These are phyloP conservation scores for Psophia crepitans DNA, from an alignment of 2,113 vertebrate species.

Conservation along the genomic window DNA sequence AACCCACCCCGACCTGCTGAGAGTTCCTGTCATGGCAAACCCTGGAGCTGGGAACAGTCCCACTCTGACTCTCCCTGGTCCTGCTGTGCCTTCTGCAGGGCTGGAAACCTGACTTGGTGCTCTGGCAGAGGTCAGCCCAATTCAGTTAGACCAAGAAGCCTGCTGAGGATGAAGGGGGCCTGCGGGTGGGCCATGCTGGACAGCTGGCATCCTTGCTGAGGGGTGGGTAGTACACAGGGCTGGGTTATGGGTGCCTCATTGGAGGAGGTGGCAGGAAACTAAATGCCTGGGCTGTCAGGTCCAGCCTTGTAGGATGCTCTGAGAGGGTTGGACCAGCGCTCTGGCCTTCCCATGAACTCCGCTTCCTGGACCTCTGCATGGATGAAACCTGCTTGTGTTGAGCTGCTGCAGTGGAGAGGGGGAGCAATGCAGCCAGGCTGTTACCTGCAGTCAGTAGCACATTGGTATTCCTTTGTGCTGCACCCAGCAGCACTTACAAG, in stretches of 20 bases:
- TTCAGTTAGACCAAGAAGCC: not conserved
- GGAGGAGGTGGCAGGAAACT: not conserved
- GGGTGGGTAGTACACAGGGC: not conserved
- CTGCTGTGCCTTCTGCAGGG: not conserved
- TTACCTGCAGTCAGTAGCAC: not conserved
- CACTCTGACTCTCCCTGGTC: not conserved
- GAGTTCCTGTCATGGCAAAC: not conserved
- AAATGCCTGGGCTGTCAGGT: not conserved
- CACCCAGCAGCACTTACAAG: not conserved
- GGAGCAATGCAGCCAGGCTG: not conserved
- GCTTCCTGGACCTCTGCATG: not conserved
- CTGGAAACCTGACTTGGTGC: not conserved
- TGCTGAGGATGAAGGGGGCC: not conserved
- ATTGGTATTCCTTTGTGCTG: not conserved
- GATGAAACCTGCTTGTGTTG: not conserved
- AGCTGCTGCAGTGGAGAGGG: not conserved
- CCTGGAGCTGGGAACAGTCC: not conserved
- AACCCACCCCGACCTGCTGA: not conserved
- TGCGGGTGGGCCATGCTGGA: not conserved
- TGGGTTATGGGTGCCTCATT: not conserved
- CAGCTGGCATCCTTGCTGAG: not conserved
- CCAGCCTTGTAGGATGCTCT: not conserved
- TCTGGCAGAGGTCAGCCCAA: not conserved
- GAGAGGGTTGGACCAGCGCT: not conserved
- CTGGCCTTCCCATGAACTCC: not conserved